Evolutionary conservation across 2,797 vertebrate species (phyloP), one percentile per base, ranked within the genome.

Genomic region (Echiichthys vipera): DNA sequence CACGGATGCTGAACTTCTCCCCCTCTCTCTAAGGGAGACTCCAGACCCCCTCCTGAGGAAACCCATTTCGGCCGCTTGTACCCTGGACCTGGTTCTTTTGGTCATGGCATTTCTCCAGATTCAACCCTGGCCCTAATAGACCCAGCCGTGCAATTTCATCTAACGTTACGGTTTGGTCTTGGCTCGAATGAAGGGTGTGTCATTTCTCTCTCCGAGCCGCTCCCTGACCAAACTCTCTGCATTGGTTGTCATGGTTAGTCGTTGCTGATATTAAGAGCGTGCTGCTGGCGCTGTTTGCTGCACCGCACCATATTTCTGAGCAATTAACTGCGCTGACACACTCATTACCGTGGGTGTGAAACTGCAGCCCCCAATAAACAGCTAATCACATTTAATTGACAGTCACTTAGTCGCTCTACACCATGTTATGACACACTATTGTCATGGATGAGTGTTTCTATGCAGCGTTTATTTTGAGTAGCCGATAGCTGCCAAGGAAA

Each of bases 351-450:
- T 55, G 53, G 20, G 51, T 55, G 63, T 65, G 57, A 71, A 80
- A 76, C 81, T 58, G 78, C 47, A 73, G 57, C 55, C 37, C 49
- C 20, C 8, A 12, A 66, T 73, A 69, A 86, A 81, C 64, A 40
- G 66, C 54, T 81, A 84, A 85, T 84, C 89, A 61, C 20, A 59
- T 67, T 77, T 71, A 83, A 89, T 79, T 86, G 63, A 76, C 57
- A 74, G 74, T 54, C 56, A 64, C 42, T 71, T 76, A 71, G 75
- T 74, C 40, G 59, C 79, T 76, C 72, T 55, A 65, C 51, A 24
- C 8, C 17, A 25, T 62, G 62, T 66, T 78, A 46, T 63, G 46
- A 58, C 45, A 58, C 37, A n/a, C 4, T 13, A 25, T 55, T 49
- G 55, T 75, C 43, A 74, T 30, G 69, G 25, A 45, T 25, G 15